phyloP scores from a whole-genome alignment of 2,797 vertebrate species.

The Oryzias dopingdopingensis region DNA sequence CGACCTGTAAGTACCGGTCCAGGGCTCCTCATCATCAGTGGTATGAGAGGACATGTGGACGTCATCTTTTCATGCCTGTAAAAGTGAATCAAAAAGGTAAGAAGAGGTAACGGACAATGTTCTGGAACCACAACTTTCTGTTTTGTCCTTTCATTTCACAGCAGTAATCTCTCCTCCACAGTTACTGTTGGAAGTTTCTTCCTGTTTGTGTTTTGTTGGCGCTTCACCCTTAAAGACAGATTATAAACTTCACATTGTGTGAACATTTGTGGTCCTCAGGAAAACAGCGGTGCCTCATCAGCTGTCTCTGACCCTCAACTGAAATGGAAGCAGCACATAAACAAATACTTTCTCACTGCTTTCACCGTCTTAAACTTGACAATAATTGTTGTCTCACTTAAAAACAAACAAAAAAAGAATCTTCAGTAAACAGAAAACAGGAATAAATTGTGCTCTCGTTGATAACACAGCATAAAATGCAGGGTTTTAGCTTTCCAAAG shows the following conservation, averaged over 20 bases:
- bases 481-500: too few relatives aligned
- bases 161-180: constrained; percentile 11
- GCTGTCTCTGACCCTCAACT: constrained; percentile 16
- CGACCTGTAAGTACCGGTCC: constrained; percentile 23
- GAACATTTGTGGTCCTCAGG: not conserved
- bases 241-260: constrained; percentile 14
- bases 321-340: not conserved
- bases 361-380: constrained; percentile 38
- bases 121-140: not conserved
- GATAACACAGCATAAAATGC: too few relatives aligned
- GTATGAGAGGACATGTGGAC: constrained; percentile 18
- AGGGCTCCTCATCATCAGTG: constrained; percentile 10
- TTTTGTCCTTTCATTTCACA: constrained; percentile 4
- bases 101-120: not conserved
- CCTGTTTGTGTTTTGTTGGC: constrained; percentile 12
- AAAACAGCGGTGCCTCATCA: constrained; percentile 13
- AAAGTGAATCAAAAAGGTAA: constrained; percentile 13
- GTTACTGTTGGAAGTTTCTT: constrained; percentile 26
- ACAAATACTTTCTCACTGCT: constrained; percentile 1
- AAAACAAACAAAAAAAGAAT: constrained; percentile 32
- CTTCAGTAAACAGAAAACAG: constrained; percentile 31
- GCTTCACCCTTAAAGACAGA: constrained; percentile 5
- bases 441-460: constrained; percentile 28
- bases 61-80: constrained; percentile 17
- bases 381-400: constrained; percentile 48